These are phyloP conservation scores for Dipodomys merriami DNA, from an alignment of 2,113 vertebrate species.

Conservation along the genomic window DNA sequence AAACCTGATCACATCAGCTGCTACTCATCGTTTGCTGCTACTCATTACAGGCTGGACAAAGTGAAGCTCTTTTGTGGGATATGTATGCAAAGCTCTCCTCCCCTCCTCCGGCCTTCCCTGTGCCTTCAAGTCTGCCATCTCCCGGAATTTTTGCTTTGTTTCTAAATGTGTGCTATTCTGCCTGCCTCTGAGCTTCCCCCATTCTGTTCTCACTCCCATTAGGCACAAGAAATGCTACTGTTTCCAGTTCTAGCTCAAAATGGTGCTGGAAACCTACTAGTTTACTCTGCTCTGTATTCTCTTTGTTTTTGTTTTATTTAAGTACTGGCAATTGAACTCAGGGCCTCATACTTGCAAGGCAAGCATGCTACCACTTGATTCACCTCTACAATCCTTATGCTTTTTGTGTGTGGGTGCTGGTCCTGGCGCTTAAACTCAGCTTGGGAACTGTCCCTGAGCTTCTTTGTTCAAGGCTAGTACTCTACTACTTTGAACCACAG, in stretches of 20 bases:
- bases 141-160: not conserved
- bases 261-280: not conserved
- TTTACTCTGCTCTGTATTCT: not conserved
- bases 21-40: conserved; percentile 16
- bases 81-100: not conserved
- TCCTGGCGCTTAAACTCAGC: too few relatives aligned
- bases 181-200: not conserved
- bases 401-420: too few relatives aligned
- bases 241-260: not conserved
- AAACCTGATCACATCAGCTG: conserved; percentile 5
- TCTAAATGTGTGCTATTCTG: not conserved
- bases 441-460: too few relatives aligned
- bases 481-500: too few relatives aligned
- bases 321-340: not conserved
- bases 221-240: not conserved
- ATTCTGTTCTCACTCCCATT: not conserved
- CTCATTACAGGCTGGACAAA: not conserved
- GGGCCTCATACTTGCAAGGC: not conserved
- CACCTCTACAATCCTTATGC: too few relatives aligned
- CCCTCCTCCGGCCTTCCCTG: not conserved
- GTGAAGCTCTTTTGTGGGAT: not conserved
- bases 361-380: not conserved
- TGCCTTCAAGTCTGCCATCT: not conserved
- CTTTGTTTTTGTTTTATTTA: too few relatives aligned
- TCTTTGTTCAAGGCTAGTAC: too few relatives aligned